A percentile compares a stretch with the other conserved stretches of the same genome.
Evolutionary conservation across 2,113 vertebrate genomes (phyloP).

Genomic region (Aegithalos caudatus): DNA sequence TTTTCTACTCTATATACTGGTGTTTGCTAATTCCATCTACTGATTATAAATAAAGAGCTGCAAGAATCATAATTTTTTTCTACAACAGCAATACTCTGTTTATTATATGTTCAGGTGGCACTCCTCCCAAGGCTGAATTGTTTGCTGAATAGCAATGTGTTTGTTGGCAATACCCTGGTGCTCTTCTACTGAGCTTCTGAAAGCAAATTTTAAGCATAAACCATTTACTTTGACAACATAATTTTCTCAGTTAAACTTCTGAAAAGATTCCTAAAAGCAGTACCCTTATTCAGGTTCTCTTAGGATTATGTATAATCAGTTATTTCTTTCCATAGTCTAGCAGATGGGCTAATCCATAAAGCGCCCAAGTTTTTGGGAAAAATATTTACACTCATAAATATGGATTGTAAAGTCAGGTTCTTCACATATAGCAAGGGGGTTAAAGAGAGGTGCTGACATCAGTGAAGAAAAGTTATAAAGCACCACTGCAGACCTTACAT

Average conservation of each 20-base stretch:
- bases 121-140: background rate
- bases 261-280: background rate
- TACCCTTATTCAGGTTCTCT: background rate
- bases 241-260: background rate
- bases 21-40: background rate
- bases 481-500: background rate
- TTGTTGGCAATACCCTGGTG: background rate
- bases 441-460: background rate
- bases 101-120: rapidly evolving
- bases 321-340: background rate
- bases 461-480: background rate
- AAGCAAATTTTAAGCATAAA: background rate
- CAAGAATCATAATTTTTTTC: background rate
- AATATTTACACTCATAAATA: background rate
- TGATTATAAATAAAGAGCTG: background rate
- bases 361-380: background rate
- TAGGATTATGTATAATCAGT: background rate
- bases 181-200: background rate
- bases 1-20: background rate
- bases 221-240: background rate
- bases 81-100: background rate
- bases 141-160: background rate
- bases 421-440: background rate
- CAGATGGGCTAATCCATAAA: background rate
- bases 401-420: background rate